Evolutionary conservation across 2,888 invertebrate genomes (phyloP), one percentile per base, ranked within the genome.

Genomic region (Megamerina dolium): DNA sequence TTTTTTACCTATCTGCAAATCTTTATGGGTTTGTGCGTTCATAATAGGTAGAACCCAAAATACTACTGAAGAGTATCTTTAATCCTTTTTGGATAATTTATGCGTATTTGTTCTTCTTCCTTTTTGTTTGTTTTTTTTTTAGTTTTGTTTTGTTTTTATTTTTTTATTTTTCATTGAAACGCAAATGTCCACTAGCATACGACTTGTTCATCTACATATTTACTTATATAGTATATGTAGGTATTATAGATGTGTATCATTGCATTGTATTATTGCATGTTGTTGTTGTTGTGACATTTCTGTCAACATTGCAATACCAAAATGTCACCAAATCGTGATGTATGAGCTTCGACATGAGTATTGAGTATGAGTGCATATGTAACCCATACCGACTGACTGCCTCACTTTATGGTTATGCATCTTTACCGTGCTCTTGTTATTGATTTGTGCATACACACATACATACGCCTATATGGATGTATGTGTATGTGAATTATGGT

Each of bases 211-310:
- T n/a, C n/a, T n/a, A n/a, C n/a, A n/a, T n/a, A n/a, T n/a, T n/a
- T n/a, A n/a, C n/a, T n/a, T n/a, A n/a, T n/a, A n/a, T n/a, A n/a
- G n/a, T n/a, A n/a, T n/a, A n/a, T n/a, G n/a, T n/a, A n/a, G n/a
- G n/a, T n/a, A n/a, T n/a, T n/a, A n/a, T n/a, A n/a, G n/a, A n/a
- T n/a, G n/a, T n/a, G n/a, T n/a, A n/a, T n/a, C n/a, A n/a, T n/a
- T n/a, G n/a, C n/a, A n/a, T n/a, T n/a, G n/a, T n/a, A n/a, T n/a
- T n/a, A n/a, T n/a, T n/a, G n/a, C n/a, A n/a, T n/a, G n/a, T n/a
- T n/a, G n/a, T n/a, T n/a, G 20, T 59, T 59, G 61, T 59, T 61
- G 59, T 59, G 59, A 59, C 59, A 59, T 58, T 59, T 61, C 59
- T 59, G 59, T 59, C 59, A 59, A 58, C 59, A 54, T 26, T 34